These are phyloP conservation scores for Neogale vison DNA, from an alignment of 2,113 vertebrate species.

Conservation along the genomic window DNA sequence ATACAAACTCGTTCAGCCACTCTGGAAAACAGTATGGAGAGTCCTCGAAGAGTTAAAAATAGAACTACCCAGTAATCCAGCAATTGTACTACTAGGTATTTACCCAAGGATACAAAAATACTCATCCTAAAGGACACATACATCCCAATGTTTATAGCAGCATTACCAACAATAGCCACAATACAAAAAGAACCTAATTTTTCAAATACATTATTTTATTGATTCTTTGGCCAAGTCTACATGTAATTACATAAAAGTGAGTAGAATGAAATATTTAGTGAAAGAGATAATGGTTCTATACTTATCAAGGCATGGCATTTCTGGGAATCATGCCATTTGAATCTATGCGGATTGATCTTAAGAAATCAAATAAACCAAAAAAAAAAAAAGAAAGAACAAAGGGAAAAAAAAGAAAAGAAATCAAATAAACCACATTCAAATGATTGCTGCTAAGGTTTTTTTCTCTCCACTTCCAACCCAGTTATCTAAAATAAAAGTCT, in stretches of 20 bases:
- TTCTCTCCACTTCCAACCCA: slow-evolving; percentile 21
- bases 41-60: not conserved
- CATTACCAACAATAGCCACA: not conserved
- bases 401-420: not conserved
- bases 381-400: no score
- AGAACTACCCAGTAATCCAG: not conserved
- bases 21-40: not conserved
- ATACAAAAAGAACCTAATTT: not conserved
- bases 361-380: not conserved
- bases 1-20: not conserved
- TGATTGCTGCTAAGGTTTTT: not conserved
- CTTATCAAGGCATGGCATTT: not conserved
- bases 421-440: slow-evolving; percentile 25
- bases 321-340: not conserved
- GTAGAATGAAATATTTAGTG: not conserved
- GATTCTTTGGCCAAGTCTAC: not conserved
- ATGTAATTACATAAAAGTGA: slow-evolving; percentile 12
- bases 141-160: not conserved
- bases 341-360: not conserved
- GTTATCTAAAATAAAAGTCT: slow-evolving; percentile 36
- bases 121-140: not conserved
- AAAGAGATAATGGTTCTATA: not conserved
- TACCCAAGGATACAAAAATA: not conserved
- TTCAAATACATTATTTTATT: slow-evolving; percentile 29
- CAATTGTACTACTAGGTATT: not conserved